phyloP scores from a whole-genome alignment of 1,140 invertebrate species.

The Antheraea pernyi region DNA sequence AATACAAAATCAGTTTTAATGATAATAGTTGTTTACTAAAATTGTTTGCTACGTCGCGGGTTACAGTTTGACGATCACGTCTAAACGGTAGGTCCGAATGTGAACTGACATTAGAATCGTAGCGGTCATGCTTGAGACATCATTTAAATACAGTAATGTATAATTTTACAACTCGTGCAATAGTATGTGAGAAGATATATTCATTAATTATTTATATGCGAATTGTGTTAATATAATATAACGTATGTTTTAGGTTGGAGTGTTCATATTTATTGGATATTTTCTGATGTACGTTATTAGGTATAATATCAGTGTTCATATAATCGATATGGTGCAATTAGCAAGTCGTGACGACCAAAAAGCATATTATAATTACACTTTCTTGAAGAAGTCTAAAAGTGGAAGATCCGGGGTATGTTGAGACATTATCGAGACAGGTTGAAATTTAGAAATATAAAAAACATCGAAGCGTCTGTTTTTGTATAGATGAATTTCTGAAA shows the following conservation, averaged over 20 bases:
- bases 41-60: no score
- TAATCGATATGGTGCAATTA: slow-evolving; percentile 60
- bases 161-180: slow-evolving; percentile 36
- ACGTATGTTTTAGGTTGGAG: slow-evolving; percentile 48
- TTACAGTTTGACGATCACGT: not conserved
- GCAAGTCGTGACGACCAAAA: not conserved
- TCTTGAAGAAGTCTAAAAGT: not conserved
- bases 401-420: slow-evolving; percentile 7
- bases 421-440: not conserved
- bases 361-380: slow-evolving; percentile 7
- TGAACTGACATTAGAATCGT: not conserved
- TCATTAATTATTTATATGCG: not conserved
- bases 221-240: slow-evolving; percentile 16
- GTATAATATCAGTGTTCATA: slow-evolving; percentile 69
- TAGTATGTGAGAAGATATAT: slow-evolving; percentile 28
- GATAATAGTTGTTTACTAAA: no score
- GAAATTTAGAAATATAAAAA: no score
- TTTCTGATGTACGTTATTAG: slow-evolving; percentile 61
- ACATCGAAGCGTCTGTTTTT: no score
- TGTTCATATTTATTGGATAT: slow-evolving; percentile 71
- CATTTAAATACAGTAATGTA: slow-evolving; percentile 24
- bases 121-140: not conserved
- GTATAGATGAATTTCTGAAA: no score
- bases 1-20: no score
- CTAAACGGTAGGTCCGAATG: not conserved